Base-by-base conservation (phyloP, 2,888 invertebrate species). In the Synergus umbraculus region DNA sequence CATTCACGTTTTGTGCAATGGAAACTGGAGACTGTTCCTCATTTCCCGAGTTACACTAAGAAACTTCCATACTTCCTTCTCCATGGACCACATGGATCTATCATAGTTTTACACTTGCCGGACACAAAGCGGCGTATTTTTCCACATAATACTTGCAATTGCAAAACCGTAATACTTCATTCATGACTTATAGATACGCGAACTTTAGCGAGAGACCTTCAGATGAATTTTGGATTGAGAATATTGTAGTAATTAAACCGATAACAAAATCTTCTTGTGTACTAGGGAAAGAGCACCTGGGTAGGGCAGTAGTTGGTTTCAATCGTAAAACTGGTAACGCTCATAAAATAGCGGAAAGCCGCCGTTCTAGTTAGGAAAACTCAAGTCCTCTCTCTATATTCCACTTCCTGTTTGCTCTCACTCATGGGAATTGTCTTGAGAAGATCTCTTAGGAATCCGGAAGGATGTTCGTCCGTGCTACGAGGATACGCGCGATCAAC, bases 401-500 rank as follows among this genome's bases (percentile, higher is more conserved):
- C 15, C 22, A 1, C n/a, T 73, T 41, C 1, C 29, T 44, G 0
- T 67, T 44, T n/a, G 12, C 4, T 67, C 22, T 7, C 10, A 37
- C 29, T 22, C 60, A 5, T 60, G 22, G 12, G 12, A 37, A 37
- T 15, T 15, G 12, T 43, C 10, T 4, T 54, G 0, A 41, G 0
- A 41, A 10, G 49, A n/a, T 41, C 4, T 63, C 10, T 63, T 76
- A 22, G 18, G 12, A 29, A 46, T 46, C 67, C 18, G 79, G 44
- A 76, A 46, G 29, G 77, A 73, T 49, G 73, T 81, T 76, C 60
- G 65, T 83, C 86, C 86, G 86, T 83, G 86, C 81, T 78, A 85
- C 82, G 86, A 79, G 81, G 82, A 85, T 81, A 87, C 87, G 85
- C 87, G 88, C 87, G 87, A 88, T 86, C 81, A 84, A 89, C 89